Evolutionary conservation across 2,888 invertebrate species (phyloP), one percentile per base, ranked within the genome.

Genomic region (Mesorhabditis belari): DNA sequence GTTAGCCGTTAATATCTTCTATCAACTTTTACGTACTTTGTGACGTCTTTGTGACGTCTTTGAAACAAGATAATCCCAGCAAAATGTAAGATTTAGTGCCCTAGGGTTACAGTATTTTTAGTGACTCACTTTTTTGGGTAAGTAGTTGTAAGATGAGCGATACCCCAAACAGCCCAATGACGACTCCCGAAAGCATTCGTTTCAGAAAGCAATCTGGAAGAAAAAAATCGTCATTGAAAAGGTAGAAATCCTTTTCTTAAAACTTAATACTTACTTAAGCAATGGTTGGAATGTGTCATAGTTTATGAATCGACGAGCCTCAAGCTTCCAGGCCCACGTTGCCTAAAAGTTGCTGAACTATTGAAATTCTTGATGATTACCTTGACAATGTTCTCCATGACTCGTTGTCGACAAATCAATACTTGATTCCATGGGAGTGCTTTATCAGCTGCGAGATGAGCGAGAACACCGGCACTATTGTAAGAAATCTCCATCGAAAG

Each of bases 91-190:
- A n/a, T n/a, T n/a, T n/a, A n/a, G n/a, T n/a, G n/a, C n/a, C n/a
- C n/a, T n/a, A n/a, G n/a, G n/a, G n/a, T n/a, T n/a, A n/a, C n/a
- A n/a, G n/a, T n/a, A n/a, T n/a, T n/a, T 19, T 49, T 19, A 17
- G 12, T 25, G 9, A n/a, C 51, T 50, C 26, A 67, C 67, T 74
- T 73, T 51, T 58, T 88, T 90, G 91, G 90, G 82, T 92, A 91
- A 27, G 92, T 90, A 64, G 87, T 88, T 55, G 95, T 95, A 65
- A 96, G 87, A 84, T 96, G 96, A 55, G 94, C 93, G 63, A 96
- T 85, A 0, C 95, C 95, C 95, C 95, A 96, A 5, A 90, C 89
- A 2, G 94, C 93, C 95, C 95, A 95, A 81, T 91, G 89, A 49
- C 71, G 73, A 60, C 66, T 66, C 17, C 71, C 73, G 52, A 66